These are phyloP conservation scores for Heterotis niloticus DNA, from an alignment of 2,113 vertebrate species.

Conservation along the genomic window DNA sequence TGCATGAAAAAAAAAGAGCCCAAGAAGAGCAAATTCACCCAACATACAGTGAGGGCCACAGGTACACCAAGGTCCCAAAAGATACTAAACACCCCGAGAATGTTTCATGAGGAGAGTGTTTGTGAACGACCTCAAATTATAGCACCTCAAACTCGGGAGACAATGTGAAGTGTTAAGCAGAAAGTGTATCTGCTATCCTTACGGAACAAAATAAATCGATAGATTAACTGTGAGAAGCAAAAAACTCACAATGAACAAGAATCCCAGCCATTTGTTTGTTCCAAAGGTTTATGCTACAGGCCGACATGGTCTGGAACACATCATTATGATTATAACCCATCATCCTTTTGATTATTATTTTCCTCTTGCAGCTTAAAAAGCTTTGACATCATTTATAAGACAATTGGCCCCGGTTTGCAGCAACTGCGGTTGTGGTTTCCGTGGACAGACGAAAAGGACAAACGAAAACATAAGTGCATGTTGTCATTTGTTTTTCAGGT, in stretches of 20 bases:
- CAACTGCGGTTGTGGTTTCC: constrained; percentile 26
- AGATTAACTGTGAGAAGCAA: constrained; percentile 16
- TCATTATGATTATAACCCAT: constrained; percentile 34
- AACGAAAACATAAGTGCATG: constrained; percentile 28
- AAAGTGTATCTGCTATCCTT: constrained; percentile 30
- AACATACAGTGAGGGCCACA: neutral
- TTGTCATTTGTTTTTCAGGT: constrained; percentile 30
- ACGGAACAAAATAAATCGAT: constrained; percentile 27
- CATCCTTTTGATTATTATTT: constrained; percentile 37
- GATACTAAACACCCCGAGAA: neutral
- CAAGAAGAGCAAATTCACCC: neutral
- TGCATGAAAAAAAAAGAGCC: neutral
- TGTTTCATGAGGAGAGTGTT: neutral
- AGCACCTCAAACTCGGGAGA: constrained; percentile 21
- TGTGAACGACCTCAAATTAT: constrained; percentile 8
- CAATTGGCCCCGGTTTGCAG: neutral
- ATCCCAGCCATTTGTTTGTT: constrained; percentile 41
- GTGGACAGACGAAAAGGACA: constrained; percentile 29
- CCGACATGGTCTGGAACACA: constrained; percentile 31
- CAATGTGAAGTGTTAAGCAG: constrained; percentile 21
- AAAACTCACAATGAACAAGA: constrained; percentile 26
- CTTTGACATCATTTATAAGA: constrained; percentile 24
- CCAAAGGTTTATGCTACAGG: constrained; percentile 13
- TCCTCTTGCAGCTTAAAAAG: constrained; percentile 29
- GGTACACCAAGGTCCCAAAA: neutral